Evolutionary conservation across 2,888 invertebrate species (phyloP).

Genomic region (Seira sanloemensis): DNA sequence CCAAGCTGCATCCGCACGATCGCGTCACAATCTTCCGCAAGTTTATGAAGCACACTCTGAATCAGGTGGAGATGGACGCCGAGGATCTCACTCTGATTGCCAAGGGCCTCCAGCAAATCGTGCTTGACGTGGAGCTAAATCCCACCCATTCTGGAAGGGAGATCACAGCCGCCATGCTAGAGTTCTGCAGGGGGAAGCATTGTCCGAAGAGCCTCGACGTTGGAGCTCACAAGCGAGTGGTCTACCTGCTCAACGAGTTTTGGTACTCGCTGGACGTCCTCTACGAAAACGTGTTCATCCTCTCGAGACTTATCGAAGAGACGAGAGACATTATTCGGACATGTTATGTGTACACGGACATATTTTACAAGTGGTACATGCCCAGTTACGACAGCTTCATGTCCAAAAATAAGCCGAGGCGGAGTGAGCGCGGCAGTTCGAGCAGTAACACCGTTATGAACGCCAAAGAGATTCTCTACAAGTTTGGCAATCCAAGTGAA

Average conservation of each 20-base stretch:
- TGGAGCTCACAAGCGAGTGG: slow-evolving; percentile 16
- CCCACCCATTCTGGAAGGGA: background rate
- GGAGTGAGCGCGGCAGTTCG: background rate
- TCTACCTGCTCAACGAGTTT: slow-evolving; percentile 36
- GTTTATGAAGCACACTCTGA: slow-evolving; percentile 46
- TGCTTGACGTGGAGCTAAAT: background rate
- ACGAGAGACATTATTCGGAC: slow-evolving; percentile 63
- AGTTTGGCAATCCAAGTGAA: background rate
- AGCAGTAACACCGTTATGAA: background rate
- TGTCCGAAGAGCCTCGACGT: slow-evolving; percentile 17
- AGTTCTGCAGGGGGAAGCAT: slow-evolving; percentile 15
- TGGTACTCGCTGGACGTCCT: slow-evolving; percentile 60
- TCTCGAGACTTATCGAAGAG: slow-evolving; percentile 58
- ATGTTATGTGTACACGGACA: slow-evolving; percentile 65
- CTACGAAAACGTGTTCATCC: slow-evolving; percentile 53
- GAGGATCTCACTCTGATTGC: slow-evolving; percentile 44
- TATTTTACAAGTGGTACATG: slow-evolving; percentile 67
- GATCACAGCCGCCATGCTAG: slow-evolving; percentile 22
- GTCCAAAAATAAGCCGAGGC: background rate
- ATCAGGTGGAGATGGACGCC: slow-evolving; percentile 53
- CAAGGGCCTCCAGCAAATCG: background rate
- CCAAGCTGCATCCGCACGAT: slow-evolving; percentile 40
- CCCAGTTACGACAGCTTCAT: slow-evolving; percentile 61
- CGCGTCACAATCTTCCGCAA: slow-evolving; percentile 39
- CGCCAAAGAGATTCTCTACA: slow-evolving; percentile 7